Evolutionary conservation across 2,797 vertebrate genomes (phyloP).

Genomic region (Gadopsis bispinosus): DNA sequence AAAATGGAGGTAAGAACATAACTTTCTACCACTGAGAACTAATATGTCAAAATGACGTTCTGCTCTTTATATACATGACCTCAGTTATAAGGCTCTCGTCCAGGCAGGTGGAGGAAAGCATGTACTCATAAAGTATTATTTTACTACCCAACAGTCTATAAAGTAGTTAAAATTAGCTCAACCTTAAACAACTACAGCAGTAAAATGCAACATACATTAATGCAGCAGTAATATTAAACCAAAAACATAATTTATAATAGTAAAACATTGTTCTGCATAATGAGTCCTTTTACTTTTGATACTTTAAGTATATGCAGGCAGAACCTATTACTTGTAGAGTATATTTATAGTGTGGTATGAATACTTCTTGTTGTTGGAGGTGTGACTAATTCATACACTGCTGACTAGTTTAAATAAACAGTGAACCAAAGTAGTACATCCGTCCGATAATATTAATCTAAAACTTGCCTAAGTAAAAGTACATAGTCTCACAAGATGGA

Average conservation of each 20-base stretch:
- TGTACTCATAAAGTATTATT: background rate
- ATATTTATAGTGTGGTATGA: too few relatives aligned
- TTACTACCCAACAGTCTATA: too few relatives aligned
- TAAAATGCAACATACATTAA: too few relatives aligned
- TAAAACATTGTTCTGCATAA: too few relatives aligned
- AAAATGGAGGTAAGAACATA: background rate
- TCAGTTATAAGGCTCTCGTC: background rate
- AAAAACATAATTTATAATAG: too few relatives aligned
- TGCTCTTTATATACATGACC: background rate
- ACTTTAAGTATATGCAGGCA: too few relatives aligned
- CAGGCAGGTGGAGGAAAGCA: background rate
- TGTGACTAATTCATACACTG: background rate
- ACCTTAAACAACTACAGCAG: too few relatives aligned
- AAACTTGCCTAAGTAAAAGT: background rate
- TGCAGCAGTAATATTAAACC: too few relatives aligned
- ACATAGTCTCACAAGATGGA: background rate
- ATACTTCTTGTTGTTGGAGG: background rate
- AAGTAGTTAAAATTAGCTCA: too few relatives aligned
- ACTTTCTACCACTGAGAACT: background rate
- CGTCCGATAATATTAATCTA: background rate
- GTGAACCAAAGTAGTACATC: background rate
- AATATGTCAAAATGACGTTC: background rate
- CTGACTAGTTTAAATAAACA: constrained; percentile 1
- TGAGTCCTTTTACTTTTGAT: too few relatives aligned
- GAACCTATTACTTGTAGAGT: too few relatives aligned